A percentile compares a stretch with the other conserved stretches of the same genome.
These are phyloP conservation scores for Bemisia tabaci DNA, from an alignment of 1,140 invertebrate species.

Conservation along the genomic window DNA sequence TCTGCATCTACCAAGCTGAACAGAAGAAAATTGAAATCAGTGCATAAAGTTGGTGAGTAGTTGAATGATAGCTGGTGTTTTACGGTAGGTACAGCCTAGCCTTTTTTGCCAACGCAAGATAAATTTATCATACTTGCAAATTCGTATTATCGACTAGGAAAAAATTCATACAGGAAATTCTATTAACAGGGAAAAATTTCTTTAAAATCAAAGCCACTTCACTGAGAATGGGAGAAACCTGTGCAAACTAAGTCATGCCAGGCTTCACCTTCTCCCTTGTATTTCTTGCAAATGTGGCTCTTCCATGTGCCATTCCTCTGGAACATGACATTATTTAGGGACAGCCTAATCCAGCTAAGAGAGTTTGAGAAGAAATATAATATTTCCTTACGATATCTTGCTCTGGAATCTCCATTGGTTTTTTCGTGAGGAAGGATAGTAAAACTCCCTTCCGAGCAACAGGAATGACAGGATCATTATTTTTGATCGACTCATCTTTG, in stretches of 20 bases:
- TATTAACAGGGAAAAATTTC: too few species aligned
- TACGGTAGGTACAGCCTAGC: not conserved
- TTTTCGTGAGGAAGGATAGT: slow-evolving; percentile 64
- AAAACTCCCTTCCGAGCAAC: slow-evolving; percentile 61
- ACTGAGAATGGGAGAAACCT: too few species aligned
- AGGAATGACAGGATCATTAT: slow-evolving; percentile 52
- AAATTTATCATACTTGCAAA: not conserved
- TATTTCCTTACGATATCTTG: slow-evolving; percentile 52
- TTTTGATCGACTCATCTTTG: not conserved
- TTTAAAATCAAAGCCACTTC: too few species aligned
- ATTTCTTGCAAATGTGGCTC: too few species aligned
- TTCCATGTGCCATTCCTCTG: too few species aligned
- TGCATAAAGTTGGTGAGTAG: not conserved
- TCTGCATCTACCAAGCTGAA: slow-evolving; percentile 74
- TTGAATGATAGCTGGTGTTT: not conserved
- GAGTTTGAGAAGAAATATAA: slow-evolving; percentile 14
- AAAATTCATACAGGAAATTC: too few species aligned
- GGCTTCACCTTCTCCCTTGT: too few species aligned
- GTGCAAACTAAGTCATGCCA: too few species aligned
- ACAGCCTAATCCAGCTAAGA: too few species aligned
- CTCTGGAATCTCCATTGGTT: slow-evolving; percentile 71
- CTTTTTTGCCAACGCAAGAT: not conserved
- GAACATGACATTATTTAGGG: too few species aligned
- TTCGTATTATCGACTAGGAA: not conserved
- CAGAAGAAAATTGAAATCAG: slow-evolving; percentile 18